Evolutionary conservation across 2,113 vertebrate species (phyloP).

Genomic region (Bufo gargarizans): DNA sequence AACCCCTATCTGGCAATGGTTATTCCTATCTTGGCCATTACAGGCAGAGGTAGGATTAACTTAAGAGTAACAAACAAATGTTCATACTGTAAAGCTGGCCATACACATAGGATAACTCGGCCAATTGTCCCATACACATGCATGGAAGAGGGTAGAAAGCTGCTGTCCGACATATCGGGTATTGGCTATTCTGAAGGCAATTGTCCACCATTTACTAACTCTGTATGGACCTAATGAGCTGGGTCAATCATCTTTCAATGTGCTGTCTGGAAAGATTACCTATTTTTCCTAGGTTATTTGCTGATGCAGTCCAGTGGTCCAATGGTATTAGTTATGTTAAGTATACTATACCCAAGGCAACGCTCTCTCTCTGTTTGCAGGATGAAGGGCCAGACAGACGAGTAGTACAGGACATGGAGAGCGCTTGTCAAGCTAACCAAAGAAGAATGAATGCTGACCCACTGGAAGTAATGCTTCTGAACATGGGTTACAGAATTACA

Average conservation of each 20-base stretch:
- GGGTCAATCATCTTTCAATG: neutral
- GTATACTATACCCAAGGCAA: neutral
- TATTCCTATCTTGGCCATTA: too few species aligned
- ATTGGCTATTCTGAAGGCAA: too few species aligned
- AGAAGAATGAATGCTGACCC: conserved; percentile 96
- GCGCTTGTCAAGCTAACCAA: conserved; percentile 96
- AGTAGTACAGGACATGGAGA: conserved; percentile 96
- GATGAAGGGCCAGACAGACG: conserved; percentile 87
- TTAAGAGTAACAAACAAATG: too few species aligned
- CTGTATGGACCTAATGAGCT: neutral
- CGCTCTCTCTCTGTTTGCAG: conserved; percentile 68
- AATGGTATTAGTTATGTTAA: neutral
- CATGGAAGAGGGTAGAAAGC: too few species aligned
- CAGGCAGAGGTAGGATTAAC: too few species aligned
- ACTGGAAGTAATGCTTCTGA: conserved; percentile 95
- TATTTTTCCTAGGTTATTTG: neutral
- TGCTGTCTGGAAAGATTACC: neutral
- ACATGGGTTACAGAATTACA: conserved; percentile 98
- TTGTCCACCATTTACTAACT: neutral
- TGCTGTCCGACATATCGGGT: too few species aligned
- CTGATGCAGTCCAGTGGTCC: neutral
- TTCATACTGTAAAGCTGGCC: too few species aligned
- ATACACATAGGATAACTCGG: too few species aligned
- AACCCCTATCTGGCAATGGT: too few species aligned
- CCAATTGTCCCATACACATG: too few species aligned